Conservation (phyloP, 2,797 vertebrate genomes). For the Pipistrellus pipistrellus region DNA sequence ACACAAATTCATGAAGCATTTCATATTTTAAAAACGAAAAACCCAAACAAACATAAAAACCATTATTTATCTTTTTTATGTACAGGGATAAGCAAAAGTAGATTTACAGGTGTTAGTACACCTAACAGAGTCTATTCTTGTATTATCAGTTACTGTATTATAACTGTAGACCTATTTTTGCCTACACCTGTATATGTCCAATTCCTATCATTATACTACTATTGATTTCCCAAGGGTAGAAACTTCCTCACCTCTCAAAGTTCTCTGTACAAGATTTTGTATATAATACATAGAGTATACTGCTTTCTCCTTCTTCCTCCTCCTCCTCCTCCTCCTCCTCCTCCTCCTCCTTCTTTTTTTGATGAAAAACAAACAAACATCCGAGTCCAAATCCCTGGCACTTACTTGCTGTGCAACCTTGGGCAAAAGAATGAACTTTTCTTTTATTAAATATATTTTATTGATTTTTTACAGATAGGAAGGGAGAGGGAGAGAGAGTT, state of each 20-base stretch:
- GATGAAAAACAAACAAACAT: background rate
- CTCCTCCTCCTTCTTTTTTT: too few species aligned
- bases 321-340: too few species aligned
- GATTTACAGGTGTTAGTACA: background rate
- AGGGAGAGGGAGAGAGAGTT: too few species aligned
- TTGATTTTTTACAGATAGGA: too few species aligned
- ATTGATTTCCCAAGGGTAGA: too few species aligned
- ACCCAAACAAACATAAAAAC: background rate
- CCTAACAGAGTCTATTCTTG: background rate
- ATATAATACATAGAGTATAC: background rate
- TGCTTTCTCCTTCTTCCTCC: too few species aligned
- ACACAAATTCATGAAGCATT: background rate
- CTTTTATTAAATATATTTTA: too few species aligned
- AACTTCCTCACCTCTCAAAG: too few species aligned
- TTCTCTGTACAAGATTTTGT: background rate
- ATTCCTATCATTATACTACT: background rate
- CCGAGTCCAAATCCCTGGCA: background rate
- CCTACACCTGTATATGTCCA: background rate
- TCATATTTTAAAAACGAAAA: background rate
- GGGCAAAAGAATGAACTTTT: slow-evolving; percentile 46
- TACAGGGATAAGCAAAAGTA: background rate
- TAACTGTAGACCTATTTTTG: background rate
- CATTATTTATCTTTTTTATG: background rate
- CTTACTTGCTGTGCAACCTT: background rate
- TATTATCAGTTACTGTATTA: background rate